Conservation (phyloP, 2,888 invertebrate genomes). For the Troglohyphantes excavatus region DNA sequence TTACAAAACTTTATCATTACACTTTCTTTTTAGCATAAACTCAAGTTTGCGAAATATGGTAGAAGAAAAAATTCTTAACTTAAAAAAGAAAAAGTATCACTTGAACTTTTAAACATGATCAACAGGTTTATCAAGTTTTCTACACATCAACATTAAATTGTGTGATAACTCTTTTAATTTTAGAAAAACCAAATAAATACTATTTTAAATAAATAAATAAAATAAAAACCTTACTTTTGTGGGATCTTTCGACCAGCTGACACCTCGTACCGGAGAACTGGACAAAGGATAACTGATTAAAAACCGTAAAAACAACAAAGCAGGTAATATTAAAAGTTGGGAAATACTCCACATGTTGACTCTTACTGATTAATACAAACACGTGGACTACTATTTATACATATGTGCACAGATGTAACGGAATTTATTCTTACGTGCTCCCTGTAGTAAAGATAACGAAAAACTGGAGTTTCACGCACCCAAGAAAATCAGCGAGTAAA, state of each 20-base stretch:
- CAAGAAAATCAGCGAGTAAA: neutral
- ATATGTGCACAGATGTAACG: neutral
- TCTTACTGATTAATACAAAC: neutral
- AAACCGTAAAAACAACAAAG: constrained; percentile 61
- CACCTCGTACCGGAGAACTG: constrained; percentile 61
- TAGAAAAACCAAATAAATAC: too few relatives aligned
- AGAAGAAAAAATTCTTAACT: too few relatives aligned
- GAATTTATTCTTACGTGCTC: constrained; percentile 14
- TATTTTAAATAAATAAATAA: neutral
- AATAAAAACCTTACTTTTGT: constrained; percentile 54
- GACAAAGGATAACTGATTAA: constrained; percentile 43
- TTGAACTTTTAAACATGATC: neutral
- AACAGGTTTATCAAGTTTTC: neutral
- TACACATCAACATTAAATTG: neutral
- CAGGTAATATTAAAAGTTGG: constrained; percentile 54
- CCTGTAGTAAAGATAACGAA: neutral
- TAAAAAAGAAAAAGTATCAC: neutral
- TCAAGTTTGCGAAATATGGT: too few relatives aligned
- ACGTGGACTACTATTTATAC: neutral
- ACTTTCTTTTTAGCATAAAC: too few relatives aligned
- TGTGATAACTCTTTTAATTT: neutral
- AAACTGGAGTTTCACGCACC: neutral
- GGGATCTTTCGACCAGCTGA: constrained; percentile 66
- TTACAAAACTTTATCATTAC: too few relatives aligned
- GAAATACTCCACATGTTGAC: constrained; percentile 60